A percentile compares a stretch with the other conserved stretches of the same genome.
Evolutionary conservation across 2,888 invertebrate species (phyloP).

Genomic region (Sesia bembeciformis): DNA sequence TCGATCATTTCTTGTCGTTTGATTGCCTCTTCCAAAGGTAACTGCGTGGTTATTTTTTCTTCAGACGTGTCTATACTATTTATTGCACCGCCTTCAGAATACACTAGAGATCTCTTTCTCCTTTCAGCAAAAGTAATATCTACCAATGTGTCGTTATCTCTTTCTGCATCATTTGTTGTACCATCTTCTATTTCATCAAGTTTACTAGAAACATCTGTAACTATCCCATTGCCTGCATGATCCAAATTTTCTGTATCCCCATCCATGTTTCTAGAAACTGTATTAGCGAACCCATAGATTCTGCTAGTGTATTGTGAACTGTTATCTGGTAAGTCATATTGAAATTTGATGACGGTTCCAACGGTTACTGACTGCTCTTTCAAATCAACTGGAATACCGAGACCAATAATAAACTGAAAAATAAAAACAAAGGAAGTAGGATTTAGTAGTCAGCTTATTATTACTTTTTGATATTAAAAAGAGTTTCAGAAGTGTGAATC

Average conservation of each 20-base stretch:
- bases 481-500: too few relatives aligned
- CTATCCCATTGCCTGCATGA: constrained; percentile 10
- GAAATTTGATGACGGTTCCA: constrained; percentile 79
- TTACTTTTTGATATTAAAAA: too few relatives aligned
- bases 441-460: too few relatives aligned
- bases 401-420: constrained; percentile 78
- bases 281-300: constrained; percentile 57
- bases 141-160: constrained; percentile 44
- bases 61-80: constrained; percentile 19
- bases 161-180: constrained; percentile 20
- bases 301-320: constrained; percentile 72
- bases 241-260: constrained; percentile 17
- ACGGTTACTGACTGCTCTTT: constrained; percentile 77
- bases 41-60: constrained; percentile 21
- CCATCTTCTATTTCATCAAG: constrained; percentile 17
- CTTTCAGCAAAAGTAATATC: constrained; percentile 53
- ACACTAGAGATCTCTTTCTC: constrained; percentile 41
- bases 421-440: too few relatives aligned
- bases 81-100: constrained; percentile 46
- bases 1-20: constrained; percentile 65
- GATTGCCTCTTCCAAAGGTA: constrained; percentile 61
- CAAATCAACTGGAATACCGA: constrained; percentile 79
- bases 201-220: constrained; percentile 9
- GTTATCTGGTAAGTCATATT: constrained; percentile 79
- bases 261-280: constrained; percentile 57